phyloP scores from a whole-genome alignment of 92 coral and sea anemone genomes.

The Montipora capitata region DNA sequence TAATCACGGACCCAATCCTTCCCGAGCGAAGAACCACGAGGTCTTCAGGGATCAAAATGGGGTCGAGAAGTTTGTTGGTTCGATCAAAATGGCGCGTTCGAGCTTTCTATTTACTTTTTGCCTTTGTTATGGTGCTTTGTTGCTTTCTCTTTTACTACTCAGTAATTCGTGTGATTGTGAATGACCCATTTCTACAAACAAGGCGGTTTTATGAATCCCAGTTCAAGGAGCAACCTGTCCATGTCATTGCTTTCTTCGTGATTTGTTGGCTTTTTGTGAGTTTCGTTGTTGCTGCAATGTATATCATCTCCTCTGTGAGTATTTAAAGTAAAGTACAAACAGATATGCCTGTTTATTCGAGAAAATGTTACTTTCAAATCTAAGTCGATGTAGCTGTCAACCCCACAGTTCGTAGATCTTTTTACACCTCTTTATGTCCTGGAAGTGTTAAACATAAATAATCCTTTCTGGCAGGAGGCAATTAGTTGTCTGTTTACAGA shows the following conservation, averaged over 20 bases:
- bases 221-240: not conserved
- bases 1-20: no score
- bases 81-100: not conserved
- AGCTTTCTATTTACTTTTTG: not conserved
- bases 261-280: not conserved
- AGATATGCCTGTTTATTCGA: not conserved
- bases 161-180: not conserved
- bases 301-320: not conserved
- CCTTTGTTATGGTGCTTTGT: not conserved
- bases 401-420: no score
- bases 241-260: not conserved
- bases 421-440: no score
- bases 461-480: no score
- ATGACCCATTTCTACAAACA: not conserved
- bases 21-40: no score
- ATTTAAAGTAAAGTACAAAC: not conserved
- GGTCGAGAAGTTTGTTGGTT: not conserved
- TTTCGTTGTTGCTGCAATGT: not conserved
- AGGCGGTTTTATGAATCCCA: not conserved
- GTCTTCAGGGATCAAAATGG: not conserved
- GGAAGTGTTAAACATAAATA: no score
- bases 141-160: not conserved
- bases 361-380: no score
- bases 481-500: no score
- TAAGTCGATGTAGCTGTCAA: no score